Percentiles rank a stretch among this genome's conserved stretches.
These are phyloP conservation scores for Chloroclystis v-ata DNA, from an alignment of 2,888 invertebrate species.

Conservation along the genomic window DNA sequence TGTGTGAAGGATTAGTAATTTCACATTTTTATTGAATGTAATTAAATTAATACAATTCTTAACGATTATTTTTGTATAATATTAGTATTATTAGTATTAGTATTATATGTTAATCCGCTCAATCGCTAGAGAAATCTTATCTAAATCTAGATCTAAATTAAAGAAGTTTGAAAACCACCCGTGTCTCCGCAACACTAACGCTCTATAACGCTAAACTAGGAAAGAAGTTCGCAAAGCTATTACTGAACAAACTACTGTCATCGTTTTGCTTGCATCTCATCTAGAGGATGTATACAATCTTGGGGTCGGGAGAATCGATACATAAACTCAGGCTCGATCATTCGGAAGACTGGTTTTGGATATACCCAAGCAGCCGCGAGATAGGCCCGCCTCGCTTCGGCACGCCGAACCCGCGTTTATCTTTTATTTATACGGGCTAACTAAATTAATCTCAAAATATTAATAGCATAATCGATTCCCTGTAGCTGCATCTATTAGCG, in stretches of 20 bases:
- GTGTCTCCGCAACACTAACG: background rate
- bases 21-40: too few relatives aligned
- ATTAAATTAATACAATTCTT: too few relatives aligned
- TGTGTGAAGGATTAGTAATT: too few relatives aligned
- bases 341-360: slow-evolving; percentile 55
- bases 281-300: slow-evolving; percentile 6
- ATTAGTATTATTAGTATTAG: too few relatives aligned
- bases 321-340: slow-evolving; percentile 35
- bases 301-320: slow-evolving; percentile 14
- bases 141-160: too few relatives aligned
- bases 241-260: background rate
- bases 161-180: too few relatives aligned
- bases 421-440: slow-evolving; percentile 8
- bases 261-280: background rate
- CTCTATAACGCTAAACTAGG: background rate
- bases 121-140: too few relatives aligned
- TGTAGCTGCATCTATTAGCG: background rate
- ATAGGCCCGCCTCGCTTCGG: slow-evolving; percentile 22
- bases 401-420: background rate
- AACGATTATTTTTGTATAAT: too few relatives aligned
- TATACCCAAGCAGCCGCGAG: slow-evolving; percentile 22
- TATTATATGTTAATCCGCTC: too few relatives aligned
- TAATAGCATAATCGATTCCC: slow-evolving; percentile 1
- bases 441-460: background rate
- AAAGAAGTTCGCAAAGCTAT: background rate